Evolutionary conservation across 1,140 invertebrate species (phyloP), one percentile per base, ranked within the genome.

Genomic region (Periplaneta americana): DNA sequence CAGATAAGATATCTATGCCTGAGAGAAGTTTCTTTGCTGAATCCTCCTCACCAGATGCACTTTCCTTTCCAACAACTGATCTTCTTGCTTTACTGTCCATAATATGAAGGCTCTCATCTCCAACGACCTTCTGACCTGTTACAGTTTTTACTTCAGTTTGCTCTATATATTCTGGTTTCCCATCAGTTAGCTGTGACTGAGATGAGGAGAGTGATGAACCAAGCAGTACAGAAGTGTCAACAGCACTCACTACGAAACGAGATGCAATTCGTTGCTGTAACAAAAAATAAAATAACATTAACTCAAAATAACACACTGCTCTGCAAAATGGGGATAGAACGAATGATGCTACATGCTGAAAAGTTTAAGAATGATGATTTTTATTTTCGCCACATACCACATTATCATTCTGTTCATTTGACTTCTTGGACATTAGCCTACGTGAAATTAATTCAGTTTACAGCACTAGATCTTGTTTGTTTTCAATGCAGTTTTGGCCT

Each of bases 221-320:
- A 66, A 66, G 22, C 22, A 66, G 48, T n/a, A 22, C 28, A 66
- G 48, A 66, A n/a, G 48, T n/a, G 17, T 93, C 87, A 8, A 95
- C 94, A 74, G 94, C 93, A 87, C 94, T 95, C 78, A 96, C 94
- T 86, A 95, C 89, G 88, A 96, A 95, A 75, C 94, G 89, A 36
- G 94, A 95, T 84, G 95, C 93, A 87, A 95, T 95, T 79, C 94
- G 88, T 82, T 91, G 89, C 79, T 88, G 83, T 80, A 83, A 84
- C 48, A 78, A 79, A 81, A 83, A 82, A 39, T 76, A 79, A 74
- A 82, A 75, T 77, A 18, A 83, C 74, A 39, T n/a, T n/a, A 82
- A 22, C 33, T 34, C 17, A 77, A 77, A 5, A 77, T 28, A 6
- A 66, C n/a, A n/a, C n/a, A n/a, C n/a, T 66, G n/a, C 39, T 15